Evolutionary conservation across 2,888 invertebrate species (phyloP), one percentile per base, ranked within the genome.

Genomic region (Thymelicus sylvestris): DNA sequence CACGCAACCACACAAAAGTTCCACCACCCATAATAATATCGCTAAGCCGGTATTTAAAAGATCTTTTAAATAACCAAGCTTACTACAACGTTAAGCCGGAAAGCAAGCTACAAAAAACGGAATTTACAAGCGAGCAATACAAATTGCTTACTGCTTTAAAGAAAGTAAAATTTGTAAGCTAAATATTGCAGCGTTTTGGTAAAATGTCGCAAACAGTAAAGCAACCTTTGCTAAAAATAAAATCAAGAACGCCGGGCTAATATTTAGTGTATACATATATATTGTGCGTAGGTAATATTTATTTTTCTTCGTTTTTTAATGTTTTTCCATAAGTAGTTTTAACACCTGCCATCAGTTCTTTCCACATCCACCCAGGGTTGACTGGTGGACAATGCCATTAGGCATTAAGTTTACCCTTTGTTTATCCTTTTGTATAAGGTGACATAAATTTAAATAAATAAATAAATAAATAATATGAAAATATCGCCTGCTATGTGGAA

Each of bases 401-500:
- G n/a, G n/a, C n/a, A n/a, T n/a, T n/a, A n/a, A n/a, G n/a, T n/a
- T n/a, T n/a, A n/a, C n/a, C n/a, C n/a, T n/a, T n/a, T n/a, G n/a
- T n/a, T n/a, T n/a, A n/a, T n/a, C n/a, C n/a, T n/a, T n/a, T n/a
- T n/a, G n/a, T n/a, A n/a, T n/a, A n/a, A n/a, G n/a, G n/a, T n/a
- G n/a, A n/a, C n/a, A n/a, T n/a, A n/a, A n/a, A n/a, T n/a, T n/a
- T n/a, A n/a, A n/a, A n/a, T n/a, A n/a, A n/a, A n/a, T n/a, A n/a
- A n/a, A n/a, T n/a, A n/a, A n/a, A n/a, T n/a, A n/a, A n/a, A n/a
- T n/a, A n/a, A n/a, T 66, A 66, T 66, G 66, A 70, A 70, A 73
- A 74, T 74, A 74, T 76, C 67, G 72, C 72, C 44, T 71, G 69
- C 72, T 69, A 74, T 73, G 72, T 73, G 72, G 71, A 74, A 73